Evolutionary conservation across 1,140 invertebrate species (phyloP), one percentile per base, ranked within the genome.

Genomic region (Popillia japonica): DNA sequence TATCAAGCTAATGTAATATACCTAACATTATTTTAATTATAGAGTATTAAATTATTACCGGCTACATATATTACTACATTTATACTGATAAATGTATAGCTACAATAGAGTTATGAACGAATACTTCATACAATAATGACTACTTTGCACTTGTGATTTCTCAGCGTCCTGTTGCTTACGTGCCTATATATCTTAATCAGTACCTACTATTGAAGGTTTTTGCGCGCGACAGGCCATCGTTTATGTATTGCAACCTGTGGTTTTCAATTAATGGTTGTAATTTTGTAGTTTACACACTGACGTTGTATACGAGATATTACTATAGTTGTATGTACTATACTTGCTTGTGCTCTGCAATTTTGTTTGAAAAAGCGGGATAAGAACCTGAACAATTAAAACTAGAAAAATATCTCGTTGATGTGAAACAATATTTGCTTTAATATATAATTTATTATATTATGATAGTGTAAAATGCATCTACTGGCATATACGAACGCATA

Each of bases 201-300:
- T 48, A 76, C 75, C 59, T 75, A 22, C 20, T 75, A 55, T 20
- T 22, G 74, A n/a, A 17, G 23, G 23, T 76, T 61, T 76, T 76
- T 76, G 48, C 59, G 17, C 44, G 59, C 75, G 48, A 76, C 23
- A 76, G 23, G 44, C 48, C n/a, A 42, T 75, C 73, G 48, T 64
- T 59, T 76, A 61, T 76, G 48, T 23, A 20, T 14, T 20, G 75
- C 75, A 76, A 76, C 75, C 75, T 76, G 75, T 44, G 75, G 75
- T 76, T 76, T 76, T 76, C 75, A 76, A 76, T 64, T 76, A 64
- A 76, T 34, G 48, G 48, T 68, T 68, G 61, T 10, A 68, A 68
- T 68, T 68, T 68, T 68, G 17, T 68, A 68, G 17, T 68, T 27
- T 27, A 68, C 61, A 68, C 61, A 68, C 22, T 20, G 22, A 27